Evolutionary conservation across 2,888 invertebrate genomes (phyloP).

Genomic region (Spialia ferax): DNA sequence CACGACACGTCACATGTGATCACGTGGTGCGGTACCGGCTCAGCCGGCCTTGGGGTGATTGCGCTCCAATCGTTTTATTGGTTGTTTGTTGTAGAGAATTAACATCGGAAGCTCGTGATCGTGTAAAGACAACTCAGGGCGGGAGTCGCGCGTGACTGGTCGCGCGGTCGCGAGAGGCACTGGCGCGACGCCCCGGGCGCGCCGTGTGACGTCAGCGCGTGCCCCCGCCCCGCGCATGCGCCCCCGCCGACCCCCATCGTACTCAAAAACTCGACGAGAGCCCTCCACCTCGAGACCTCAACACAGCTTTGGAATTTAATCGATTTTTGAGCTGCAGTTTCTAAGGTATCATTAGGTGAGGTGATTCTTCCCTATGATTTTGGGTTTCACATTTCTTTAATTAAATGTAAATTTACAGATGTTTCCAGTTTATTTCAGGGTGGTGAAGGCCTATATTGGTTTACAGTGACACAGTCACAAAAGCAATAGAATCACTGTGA

Average conservation of each 20-base stretch:
- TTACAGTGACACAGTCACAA: too few relatives aligned
- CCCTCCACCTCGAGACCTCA: constrained; percentile 84
- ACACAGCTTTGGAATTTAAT: constrained; percentile 81
- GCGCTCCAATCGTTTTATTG: constrained; percentile 43
- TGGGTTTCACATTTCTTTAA: background rate
- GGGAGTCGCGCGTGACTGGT: constrained; percentile 77
- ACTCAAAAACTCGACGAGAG: constrained; percentile 78
- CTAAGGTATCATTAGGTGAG: constrained; percentile 41
- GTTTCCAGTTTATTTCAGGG: background rate
- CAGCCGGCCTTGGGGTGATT: constrained; percentile 44
- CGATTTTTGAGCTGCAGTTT: constrained; percentile 82
- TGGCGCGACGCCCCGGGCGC: constrained; percentile 78
- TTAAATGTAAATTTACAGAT: background rate
- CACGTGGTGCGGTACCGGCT: constrained; percentile 53
- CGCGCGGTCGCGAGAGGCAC: constrained; percentile 82
- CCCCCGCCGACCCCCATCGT: constrained; percentile 58
- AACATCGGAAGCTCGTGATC: constrained; percentile 77
- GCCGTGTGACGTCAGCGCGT: constrained; percentile 80
- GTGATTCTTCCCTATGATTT: constrained; percentile 12
- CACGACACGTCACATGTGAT: constrained; percentile 51
- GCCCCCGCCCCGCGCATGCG: constrained; percentile 77
- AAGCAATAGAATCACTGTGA: too few relatives aligned
- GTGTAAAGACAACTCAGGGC: constrained; percentile 68
- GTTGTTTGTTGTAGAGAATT: constrained; percentile 68
- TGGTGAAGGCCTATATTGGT: background rate